Percentiles rank a stretch among this genome's conserved stretches.
phyloP scores from a whole-genome alignment of 2,888 invertebrate genomes.

The Eupithecia subfuscata region DNA sequence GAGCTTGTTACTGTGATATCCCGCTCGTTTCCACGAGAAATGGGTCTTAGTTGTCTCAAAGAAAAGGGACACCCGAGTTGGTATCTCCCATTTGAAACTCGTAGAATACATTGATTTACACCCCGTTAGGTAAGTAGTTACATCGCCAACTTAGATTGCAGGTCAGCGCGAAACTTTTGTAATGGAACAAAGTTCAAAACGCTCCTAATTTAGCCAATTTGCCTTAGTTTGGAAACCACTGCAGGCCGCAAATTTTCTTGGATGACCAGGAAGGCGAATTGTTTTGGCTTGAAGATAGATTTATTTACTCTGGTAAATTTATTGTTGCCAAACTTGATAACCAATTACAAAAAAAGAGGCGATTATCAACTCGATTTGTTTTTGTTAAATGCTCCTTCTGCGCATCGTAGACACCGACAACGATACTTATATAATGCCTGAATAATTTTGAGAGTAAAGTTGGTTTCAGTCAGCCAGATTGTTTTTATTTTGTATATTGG shows the following conservation, averaged over 20 bases:
- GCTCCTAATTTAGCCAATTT: constrained; percentile 57
- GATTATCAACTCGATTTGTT: not conserved
- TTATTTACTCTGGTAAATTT: not conserved
- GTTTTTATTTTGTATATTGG: no score
- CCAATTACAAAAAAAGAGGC: not conserved
- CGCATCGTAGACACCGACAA: not conserved
- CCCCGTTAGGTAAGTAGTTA: constrained; percentile 39
- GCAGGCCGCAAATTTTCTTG: constrained; percentile 43
- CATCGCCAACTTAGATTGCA: constrained; percentile 62
- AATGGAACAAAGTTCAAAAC: constrained; percentile 63
- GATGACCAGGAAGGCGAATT: constrained; percentile 11
- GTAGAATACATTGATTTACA: constrained; percentile 5
- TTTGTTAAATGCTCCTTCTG: not conserved
- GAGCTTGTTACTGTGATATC: not conserved
- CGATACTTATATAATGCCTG: not conserved
- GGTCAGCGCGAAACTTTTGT: constrained; percentile 62
- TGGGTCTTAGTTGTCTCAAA: not conserved
- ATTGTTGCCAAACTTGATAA: not conserved
- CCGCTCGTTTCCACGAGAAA: not conserved
- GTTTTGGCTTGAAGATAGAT: not conserved
- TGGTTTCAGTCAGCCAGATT: not conserved
- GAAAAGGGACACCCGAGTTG: not conserved
- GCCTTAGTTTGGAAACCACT: constrained; percentile 52
- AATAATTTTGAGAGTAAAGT: not conserved
- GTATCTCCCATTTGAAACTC: not conserved